Evolutionary conservation across 2,113 vertebrate genomes (phyloP).

Genomic region (Paraplagusia blochii): DNA sequence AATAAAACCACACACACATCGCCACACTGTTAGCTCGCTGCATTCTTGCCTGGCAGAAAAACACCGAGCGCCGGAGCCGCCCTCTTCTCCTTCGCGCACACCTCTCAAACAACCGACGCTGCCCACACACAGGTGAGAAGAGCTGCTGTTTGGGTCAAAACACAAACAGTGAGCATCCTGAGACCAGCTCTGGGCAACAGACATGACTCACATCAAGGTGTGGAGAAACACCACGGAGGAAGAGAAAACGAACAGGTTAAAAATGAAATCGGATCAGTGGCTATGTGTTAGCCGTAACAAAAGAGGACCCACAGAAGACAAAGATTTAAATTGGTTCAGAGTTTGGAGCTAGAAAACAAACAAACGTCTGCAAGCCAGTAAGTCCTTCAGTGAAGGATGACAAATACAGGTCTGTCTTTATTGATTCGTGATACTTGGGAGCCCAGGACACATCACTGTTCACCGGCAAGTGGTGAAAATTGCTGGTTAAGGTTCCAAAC

Average conservation of each 20-base stretch:
- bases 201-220: conserved; percentile 38
- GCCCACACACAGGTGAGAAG: conserved; percentile 52
- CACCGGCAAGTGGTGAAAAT: too few relatives aligned
- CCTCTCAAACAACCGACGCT: too few relatives aligned
- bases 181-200: conserved; percentile 53
- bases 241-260: conserved; percentile 52
- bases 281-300: too few relatives aligned
- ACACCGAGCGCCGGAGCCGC: conserved; percentile 48
- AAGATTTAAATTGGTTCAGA: conserved; percentile 62
- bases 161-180: conserved; percentile 51
- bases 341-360: conserved; percentile 52
- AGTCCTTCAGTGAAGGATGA: too few relatives aligned
- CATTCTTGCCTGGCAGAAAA: conserved; percentile 58
- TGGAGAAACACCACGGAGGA: conserved; percentile 24
- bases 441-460: too few relatives aligned
- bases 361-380: not conserved
- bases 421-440: too few relatives aligned
- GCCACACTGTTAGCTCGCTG: conserved; percentile 43
- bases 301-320: conserved; percentile 12
- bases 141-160: conserved; percentile 61
- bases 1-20: conserved; percentile 55
- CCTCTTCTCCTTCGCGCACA: conserved; percentile 11
- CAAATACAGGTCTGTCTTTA: too few relatives aligned
- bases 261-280: conserved; percentile 45
- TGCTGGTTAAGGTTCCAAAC: too few relatives aligned